A percentile compares a stretch with the other conserved stretches of the same genome.
Conservation (phyloP, 2,888 invertebrate genomes). For the Loripinus fragilis region DNA sequence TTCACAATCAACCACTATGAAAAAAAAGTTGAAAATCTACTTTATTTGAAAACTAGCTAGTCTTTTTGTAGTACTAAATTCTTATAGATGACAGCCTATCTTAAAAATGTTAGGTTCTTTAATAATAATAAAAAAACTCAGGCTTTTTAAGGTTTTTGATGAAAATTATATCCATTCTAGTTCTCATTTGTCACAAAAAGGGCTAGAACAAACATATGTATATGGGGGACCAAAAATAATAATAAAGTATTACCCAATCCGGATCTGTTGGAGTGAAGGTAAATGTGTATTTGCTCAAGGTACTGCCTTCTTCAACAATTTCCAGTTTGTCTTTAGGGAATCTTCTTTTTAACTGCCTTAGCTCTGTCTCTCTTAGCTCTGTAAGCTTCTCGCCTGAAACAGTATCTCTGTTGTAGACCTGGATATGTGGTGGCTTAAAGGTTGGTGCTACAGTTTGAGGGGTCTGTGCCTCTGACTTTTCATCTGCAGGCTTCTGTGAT, state of each 20-base stretch:
- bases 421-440: conserved; percentile 29
- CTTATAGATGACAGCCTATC: too few relatives aligned
- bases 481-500: neutral
- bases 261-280: conserved; percentile 78
- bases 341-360: conserved; percentile 74
- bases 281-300: conserved; percentile 56
- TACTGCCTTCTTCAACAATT: conserved; percentile 60
- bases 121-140: too few relatives aligned
- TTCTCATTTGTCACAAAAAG: too few relatives aligned
- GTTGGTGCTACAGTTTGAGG: neutral
- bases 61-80: too few relatives aligned
- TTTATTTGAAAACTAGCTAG: too few relatives aligned
- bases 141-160: too few relatives aligned
- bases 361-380: conserved; percentile 73
- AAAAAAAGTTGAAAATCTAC: too few relatives aligned
- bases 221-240: too few relatives aligned
- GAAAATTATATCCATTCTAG: too few relatives aligned
- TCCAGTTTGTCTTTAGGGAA: conserved; percentile 69
- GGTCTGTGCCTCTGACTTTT: neutral
- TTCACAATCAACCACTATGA: too few relatives aligned
- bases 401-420: conserved; percentile 51
- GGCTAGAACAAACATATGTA: too few relatives aligned
- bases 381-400: conserved; percentile 57
- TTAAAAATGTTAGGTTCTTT: too few relatives aligned
- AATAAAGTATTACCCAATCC: conserved; percentile 83